These are phyloP conservation scores for Platichthys stellatus DNA, from an alignment of 2,113 vertebrate genomes.

Conservation along the genomic window DNA sequence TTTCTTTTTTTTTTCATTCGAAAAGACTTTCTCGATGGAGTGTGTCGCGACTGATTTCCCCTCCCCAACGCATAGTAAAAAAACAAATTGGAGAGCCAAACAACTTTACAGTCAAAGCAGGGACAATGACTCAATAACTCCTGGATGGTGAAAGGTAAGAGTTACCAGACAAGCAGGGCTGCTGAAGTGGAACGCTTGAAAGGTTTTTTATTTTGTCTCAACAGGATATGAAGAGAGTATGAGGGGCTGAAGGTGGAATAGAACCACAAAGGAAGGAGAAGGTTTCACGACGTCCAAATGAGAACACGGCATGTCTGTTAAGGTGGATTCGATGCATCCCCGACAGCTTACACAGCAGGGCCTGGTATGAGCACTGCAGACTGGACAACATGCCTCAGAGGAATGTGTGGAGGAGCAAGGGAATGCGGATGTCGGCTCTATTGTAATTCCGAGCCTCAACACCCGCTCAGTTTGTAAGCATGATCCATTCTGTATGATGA, in stretches of 20 bases:
- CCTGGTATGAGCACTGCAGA: background rate
- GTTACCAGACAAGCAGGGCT: background rate
- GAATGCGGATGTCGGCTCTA: constrained; percentile 24
- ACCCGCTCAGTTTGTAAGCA: constrained; percentile 43
- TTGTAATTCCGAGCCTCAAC: constrained; percentile 47
- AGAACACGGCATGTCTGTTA: background rate
- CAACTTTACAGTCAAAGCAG: background rate
- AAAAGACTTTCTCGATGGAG: background rate
- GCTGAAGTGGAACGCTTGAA: constrained; percentile 11
- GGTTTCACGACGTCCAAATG: background rate
- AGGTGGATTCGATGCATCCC: background rate
- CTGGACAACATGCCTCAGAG: constrained; percentile 8
- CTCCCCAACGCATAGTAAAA: constrained; percentile 14
- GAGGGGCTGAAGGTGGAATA: background rate
- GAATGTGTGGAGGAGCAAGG: constrained; percentile 2
- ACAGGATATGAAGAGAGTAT: background rate
- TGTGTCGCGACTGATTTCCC: background rate
- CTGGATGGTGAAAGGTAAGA: background rate
- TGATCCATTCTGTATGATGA: constrained; percentile 53
- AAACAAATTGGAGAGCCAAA: constrained; percentile 10
- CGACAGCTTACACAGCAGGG: background rate
- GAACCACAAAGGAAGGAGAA: background rate
- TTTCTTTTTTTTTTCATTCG: background rate
- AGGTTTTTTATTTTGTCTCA: background rate
- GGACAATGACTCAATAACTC: background rate